Conservation (phyloP, 2,888 invertebrate species). For the Electrophaes corylata region DNA sequence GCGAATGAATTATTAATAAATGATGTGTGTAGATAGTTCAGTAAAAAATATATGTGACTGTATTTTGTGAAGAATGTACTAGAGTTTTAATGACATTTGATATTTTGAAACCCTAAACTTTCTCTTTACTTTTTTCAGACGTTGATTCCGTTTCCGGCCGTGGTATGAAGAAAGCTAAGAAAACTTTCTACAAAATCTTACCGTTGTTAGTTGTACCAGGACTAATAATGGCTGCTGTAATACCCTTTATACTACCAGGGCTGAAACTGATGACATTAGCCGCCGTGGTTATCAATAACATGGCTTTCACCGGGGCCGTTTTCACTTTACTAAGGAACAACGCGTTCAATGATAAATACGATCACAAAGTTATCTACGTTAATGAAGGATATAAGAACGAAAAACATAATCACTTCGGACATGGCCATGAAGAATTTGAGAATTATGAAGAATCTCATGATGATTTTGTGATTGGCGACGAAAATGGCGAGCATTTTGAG, state of each 20-base stretch:
- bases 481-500: constrained; percentile 37
- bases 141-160: constrained; percentile 50
- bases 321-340: constrained; percentile 84
- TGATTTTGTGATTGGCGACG: constrained; percentile 31
- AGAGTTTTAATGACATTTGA: too few species aligned
- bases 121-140: constrained; percentile 47
- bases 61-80: too few species aligned
- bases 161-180: constrained; percentile 67
- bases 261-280: constrained; percentile 87
- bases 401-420: constrained; percentile 43
- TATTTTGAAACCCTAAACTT: too few species aligned
- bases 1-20: too few species aligned
- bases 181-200: constrained; percentile 67
- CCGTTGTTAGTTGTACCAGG: constrained; percentile 86
- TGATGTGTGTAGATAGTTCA: background rate
- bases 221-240: constrained; percentile 86
- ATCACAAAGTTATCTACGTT: constrained; percentile 82
- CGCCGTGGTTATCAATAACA: constrained; percentile 86
- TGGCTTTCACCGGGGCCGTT: constrained; percentile 86
- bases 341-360: constrained; percentile 81
- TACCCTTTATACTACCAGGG: constrained; percentile 88
- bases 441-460: constrained; percentile 22
- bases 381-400: constrained; percentile 84
- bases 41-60: too few species aligned
- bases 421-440: constrained; percentile 35